Evolutionary conservation across 2,113 vertebrate species (phyloP), one percentile per base, ranked within the genome.

Genomic region (Amazona guildingii): DNA sequence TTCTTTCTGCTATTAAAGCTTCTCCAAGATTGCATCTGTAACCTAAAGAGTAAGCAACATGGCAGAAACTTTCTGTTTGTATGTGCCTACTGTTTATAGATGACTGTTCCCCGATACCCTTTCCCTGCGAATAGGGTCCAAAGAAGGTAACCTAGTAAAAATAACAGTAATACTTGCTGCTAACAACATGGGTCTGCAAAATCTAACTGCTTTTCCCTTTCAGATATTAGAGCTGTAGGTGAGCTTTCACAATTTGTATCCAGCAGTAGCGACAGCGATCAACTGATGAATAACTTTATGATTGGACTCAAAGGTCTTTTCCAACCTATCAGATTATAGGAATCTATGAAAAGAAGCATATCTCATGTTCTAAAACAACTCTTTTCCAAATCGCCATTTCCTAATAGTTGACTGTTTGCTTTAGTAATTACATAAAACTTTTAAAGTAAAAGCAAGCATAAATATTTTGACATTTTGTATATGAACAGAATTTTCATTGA

Each of bases 401-500:
- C 31, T 82, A 95, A 49, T 73, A 83, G 27, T n/a, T 81, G 35
- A 46, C 31, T 52, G 76, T 84, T 92, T 69, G 28, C 62, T 84
- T 76, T 63, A 79, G 57, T 67, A 68, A 69, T 91, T 83, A 46
- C 61, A 72, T n/a, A 86, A 77, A 55, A 77, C 14, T 83, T 93
- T 73, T 63, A 85, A 96, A 95, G 69, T 67, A 84, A 96, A 94
- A 95, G 62, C 24, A 33, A 92, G 48, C 55, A 90, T 78, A 93
- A 92, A 97, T 95, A 93, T 97, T 97, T 93, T 96, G 95, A 94
- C 96, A 76, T 76, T 84, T 89, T 83, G 76, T 89, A 83, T 62
- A 91, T 85, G 88, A 62, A 87, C 23, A 79, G 70, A 75, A 91
- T 76, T 94, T 76, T 91, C 77, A 94, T 52, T 49, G 49, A 89